Percentiles rank a stretch among this genome's conserved stretches.
These are phyloP conservation scores for Lophotriccus pileatus DNA, from an alignment of 2,797 vertebrate genomes.

Conservation along the genomic window DNA sequence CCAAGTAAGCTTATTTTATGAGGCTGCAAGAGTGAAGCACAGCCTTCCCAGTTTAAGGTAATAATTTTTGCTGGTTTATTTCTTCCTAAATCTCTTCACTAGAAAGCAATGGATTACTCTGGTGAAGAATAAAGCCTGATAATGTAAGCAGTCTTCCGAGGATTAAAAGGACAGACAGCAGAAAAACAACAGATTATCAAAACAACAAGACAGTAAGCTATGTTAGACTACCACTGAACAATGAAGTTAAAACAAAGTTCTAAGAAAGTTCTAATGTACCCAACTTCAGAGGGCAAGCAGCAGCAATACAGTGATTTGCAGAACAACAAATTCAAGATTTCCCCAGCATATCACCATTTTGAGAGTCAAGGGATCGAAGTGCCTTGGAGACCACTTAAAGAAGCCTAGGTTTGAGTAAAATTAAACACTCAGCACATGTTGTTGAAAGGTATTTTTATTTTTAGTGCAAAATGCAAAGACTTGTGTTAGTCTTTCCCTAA, in stretches of 20 bases:
- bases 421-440: background rate
- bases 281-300: background rate
- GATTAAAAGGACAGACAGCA: background rate
- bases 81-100: background rate
- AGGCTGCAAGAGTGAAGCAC: background rate
- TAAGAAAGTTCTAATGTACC: background rate
- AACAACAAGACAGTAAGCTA: background rate
- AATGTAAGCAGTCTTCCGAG: background rate
- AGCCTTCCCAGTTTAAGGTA: background rate
- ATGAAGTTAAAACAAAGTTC: background rate
- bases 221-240: background rate
- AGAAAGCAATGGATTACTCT: background rate
- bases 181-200: background rate
- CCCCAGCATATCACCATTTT: background rate
- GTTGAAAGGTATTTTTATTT: background rate
- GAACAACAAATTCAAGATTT: background rate
- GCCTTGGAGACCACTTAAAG: background rate
- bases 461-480: background rate
- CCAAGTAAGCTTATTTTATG: background rate
- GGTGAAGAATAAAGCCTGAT: background rate
- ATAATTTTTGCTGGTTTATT: background rate
- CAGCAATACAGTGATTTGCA: background rate
- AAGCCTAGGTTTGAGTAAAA: background rate
- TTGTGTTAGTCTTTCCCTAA: background rate
- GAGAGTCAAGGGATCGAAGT: background rate